These are phyloP conservation scores for Bombus affinis DNA, from an alignment of 1,140 invertebrate species.

Conservation along the genomic window DNA sequence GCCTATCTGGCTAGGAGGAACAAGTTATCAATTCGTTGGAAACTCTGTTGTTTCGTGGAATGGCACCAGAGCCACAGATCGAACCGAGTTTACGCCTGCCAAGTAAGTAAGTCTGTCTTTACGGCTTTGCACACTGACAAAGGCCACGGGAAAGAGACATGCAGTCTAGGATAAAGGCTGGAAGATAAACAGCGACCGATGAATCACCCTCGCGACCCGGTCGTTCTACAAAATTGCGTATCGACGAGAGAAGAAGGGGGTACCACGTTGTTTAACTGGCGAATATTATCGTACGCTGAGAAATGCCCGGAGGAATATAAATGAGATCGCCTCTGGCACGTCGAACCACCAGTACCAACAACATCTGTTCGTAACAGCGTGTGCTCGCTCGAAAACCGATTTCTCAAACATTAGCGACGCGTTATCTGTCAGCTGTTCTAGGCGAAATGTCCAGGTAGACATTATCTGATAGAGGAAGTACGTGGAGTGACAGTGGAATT, in stretches of 20 bases:
- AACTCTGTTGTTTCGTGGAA: not conserved
- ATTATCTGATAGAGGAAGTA: not conserved
- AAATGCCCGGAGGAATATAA: constrained; percentile 22
- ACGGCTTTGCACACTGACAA: not conserved
- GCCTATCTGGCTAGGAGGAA: not conserved
- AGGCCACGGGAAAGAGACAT: constrained; percentile 16
- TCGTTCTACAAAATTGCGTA: constrained; percentile 18
- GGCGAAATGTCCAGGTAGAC: not conserved
- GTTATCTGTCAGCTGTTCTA: constrained; percentile 5
- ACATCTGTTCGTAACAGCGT: not conserved
- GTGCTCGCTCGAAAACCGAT: not conserved
- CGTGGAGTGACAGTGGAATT: not conserved
- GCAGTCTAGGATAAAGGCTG: constrained; percentile 36
- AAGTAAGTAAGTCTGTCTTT: not conserved
- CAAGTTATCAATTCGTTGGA: not conserved
- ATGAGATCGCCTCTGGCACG: not conserved
- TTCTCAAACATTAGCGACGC: constrained; percentile 2
- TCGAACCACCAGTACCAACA: not conserved
- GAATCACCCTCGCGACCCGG: constrained; percentile 20
- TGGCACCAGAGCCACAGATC: not conserved
- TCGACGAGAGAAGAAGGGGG: constrained; percentile 1
- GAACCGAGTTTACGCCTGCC: not conserved
- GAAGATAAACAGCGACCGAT: constrained; percentile 24
- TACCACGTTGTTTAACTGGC: not conserved
- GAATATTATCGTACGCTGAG: constrained; percentile 31